Percentiles rank a stretch among this genome's conserved stretches.
Evolutionary conservation across 2,113 vertebrate genomes (phyloP).

Genomic region (Origma solitaria): DNA sequence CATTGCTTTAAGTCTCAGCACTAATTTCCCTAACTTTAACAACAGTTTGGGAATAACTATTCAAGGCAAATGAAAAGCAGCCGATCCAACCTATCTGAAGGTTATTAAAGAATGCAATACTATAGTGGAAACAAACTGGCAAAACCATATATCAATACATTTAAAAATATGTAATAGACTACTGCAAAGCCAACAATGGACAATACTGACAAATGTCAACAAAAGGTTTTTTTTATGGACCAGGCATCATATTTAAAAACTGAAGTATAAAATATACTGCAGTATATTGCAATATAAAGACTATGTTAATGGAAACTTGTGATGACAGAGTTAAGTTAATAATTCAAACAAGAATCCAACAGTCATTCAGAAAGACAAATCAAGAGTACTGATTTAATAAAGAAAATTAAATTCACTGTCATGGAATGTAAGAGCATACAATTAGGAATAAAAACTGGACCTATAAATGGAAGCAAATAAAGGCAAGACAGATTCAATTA

Average conservation of each 20-base stretch:
- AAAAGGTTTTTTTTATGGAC: not conserved
- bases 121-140: not conserved
- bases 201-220: not conserved
- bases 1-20: not conserved
- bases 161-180: not conserved
- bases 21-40: not conserved
- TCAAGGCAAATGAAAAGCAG: not conserved
- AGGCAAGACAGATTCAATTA: not conserved
- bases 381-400: not conserved
- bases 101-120: not conserved
- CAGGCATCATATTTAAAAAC: not conserved
- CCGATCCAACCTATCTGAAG: not conserved
- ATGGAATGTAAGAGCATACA: accelerated
- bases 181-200: not conserved
- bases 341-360: not conserved
- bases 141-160: not conserved
- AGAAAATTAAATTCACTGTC: not conserved
- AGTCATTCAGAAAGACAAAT: not conserved
- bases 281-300: not conserved
- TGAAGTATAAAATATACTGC: not conserved
- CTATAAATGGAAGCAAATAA: not conserved
- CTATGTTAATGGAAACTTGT: not conserved
- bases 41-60: not conserved
- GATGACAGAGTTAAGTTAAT: not conserved
- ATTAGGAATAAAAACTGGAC: not conserved